Conservation (phyloP, 2,113 vertebrate genomes). For the Sisor rabdophorus region DNA sequence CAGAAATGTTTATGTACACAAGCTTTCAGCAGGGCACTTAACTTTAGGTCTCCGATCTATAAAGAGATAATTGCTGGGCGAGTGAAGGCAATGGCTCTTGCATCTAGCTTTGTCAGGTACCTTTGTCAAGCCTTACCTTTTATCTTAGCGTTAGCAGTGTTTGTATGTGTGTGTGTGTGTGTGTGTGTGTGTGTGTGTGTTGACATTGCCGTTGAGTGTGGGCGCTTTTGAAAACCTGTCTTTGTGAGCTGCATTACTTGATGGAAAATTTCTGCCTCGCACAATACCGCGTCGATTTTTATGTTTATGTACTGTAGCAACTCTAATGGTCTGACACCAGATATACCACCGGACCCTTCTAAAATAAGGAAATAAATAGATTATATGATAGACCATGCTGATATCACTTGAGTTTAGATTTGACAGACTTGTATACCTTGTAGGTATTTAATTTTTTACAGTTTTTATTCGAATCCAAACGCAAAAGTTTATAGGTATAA, state of each 20-base stretch:
- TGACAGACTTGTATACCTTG: background rate
- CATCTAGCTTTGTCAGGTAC: constrained; percentile 61
- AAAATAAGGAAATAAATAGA: background rate
- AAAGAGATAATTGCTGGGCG: constrained; percentile 68
- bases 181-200: constrained; percentile 33
- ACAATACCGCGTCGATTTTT: constrained; percentile 50
- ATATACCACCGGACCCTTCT: background rate
- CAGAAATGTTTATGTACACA: constrained; percentile 68
- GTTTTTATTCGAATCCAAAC: too few relatives aligned
- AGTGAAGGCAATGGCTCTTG: constrained; percentile 60
- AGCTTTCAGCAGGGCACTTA: constrained; percentile 76
- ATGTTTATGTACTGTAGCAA: background rate
- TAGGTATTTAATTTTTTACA: background rate
- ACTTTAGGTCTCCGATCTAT: constrained; percentile 64
- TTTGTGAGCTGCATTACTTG: constrained; percentile 57
- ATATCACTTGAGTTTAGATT: background rate
- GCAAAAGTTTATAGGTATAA: too few relatives aligned
- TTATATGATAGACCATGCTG: background rate
- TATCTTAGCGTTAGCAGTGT: constrained; percentile 54
- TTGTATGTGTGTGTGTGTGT: constrained; percentile 23
- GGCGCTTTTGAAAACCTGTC: constrained; percentile 41
- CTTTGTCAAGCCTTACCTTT: constrained; percentile 68
- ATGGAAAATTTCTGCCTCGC: constrained; percentile 65
- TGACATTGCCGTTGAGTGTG: constrained; percentile 8
- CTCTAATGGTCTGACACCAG: constrained; percentile 1